Evolutionary conservation across 2,113 vertebrate species (phyloP).

Genomic region (Gasterosteus aculeatus): DNA sequence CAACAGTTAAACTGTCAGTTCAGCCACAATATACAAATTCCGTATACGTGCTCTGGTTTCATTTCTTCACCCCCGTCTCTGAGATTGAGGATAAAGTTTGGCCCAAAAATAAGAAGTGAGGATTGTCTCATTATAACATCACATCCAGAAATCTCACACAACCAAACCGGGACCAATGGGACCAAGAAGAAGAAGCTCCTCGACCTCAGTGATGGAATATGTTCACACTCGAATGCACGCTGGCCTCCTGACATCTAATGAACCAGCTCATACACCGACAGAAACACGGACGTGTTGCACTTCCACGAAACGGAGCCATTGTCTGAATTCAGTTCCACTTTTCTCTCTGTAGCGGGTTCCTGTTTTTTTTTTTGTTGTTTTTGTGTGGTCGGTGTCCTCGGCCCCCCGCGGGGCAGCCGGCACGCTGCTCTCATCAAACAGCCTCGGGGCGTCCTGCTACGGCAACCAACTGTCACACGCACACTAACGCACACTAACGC

Average conservation of each 20-base stretch:
- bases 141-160: too few species aligned
- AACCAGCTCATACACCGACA: background rate
- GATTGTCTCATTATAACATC: too few species aligned
- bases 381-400: conserved; percentile 14
- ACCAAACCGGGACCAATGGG: too few species aligned
- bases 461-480: conserved; percentile 59
- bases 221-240: too few species aligned
- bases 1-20: background rate
- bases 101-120: too few species aligned
- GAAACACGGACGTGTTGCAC: conserved; percentile 14
- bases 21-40: background rate
- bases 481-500: conserved; percentile 3
- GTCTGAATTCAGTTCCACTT: conserved; percentile 67
- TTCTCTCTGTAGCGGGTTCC: conserved; percentile 59
- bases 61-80: conserved; percentile 6
- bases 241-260: background rate
- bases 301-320: conserved; percentile 43
- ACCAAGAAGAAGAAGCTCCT: too few species aligned
- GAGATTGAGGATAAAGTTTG: too few species aligned
- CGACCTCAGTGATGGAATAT: background rate
- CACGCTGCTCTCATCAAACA: conserved; percentile 54
- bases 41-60: background rate
- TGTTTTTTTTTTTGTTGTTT: conserved; percentile 39
- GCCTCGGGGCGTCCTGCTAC: conserved; percentile 61
- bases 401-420: conserved; percentile 23